Conservation (phyloP, 2,113 vertebrate species). For the Lates calcarifer region DNA sequence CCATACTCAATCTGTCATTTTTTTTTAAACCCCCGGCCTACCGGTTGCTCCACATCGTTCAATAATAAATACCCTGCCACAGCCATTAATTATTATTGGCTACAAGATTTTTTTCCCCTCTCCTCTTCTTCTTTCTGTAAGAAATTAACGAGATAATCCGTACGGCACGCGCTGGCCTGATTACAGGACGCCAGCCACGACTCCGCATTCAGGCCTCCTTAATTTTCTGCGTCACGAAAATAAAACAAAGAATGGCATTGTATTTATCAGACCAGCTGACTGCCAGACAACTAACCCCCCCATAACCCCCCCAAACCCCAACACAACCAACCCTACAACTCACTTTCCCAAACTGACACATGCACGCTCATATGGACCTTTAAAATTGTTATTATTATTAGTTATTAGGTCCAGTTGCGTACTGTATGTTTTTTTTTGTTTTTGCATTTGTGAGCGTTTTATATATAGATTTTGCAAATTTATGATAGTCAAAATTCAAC, state of each 20-base stretch:
- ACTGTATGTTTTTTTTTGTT: too few species aligned
- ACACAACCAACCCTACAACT: conserved; percentile 39
- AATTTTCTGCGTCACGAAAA: conserved; percentile 93
- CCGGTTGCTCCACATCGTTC: conserved; percentile 90
- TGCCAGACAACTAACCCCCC: conserved; percentile 62
- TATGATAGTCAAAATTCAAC: not conserved
- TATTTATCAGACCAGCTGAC: conserved; percentile 79
- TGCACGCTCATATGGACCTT: not conserved
- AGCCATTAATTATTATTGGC: conserved; percentile 94
- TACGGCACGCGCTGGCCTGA: conserved; percentile 96
- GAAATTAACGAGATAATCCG: conserved; percentile 99
- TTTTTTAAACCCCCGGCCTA: conserved; percentile 78
- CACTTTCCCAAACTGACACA: conserved; percentile 68
- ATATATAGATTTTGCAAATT: not conserved
- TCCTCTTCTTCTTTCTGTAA: conserved; percentile 78
- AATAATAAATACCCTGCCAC: conserved; percentile 91
- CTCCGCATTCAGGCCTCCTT: conserved; percentile 87
- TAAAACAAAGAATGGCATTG: conserved; percentile 84
- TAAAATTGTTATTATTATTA: conserved; percentile 15
- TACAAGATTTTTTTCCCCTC: conserved; percentile 83
- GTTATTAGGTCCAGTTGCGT: not conserved
- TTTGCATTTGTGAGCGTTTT: too few species aligned
- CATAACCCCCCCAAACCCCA: not conserved
- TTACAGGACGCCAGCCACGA: conserved; percentile 92
- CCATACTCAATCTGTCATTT: conserved; percentile 90